Evolutionary conservation across 1,140 invertebrate species (phyloP).

Genomic region (Cardiocondyla obscurior): DNA sequence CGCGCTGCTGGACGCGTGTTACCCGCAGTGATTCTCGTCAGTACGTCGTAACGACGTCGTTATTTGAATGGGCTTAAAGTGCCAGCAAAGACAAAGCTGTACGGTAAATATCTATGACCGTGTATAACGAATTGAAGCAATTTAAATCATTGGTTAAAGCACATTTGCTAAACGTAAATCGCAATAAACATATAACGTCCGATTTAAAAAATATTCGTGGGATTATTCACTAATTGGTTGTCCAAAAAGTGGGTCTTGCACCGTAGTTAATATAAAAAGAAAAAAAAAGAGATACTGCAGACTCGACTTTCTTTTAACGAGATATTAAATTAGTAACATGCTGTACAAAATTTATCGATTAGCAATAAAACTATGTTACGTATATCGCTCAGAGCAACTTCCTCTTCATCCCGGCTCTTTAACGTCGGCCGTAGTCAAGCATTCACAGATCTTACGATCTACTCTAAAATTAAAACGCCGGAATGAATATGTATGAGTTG

Average conservation of each 20-base stretch:
- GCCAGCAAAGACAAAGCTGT: constrained; percentile 2
- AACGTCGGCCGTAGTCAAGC: constrained; percentile 17
- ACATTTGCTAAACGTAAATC: neutral
- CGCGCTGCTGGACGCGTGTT: constrained; percentile 45
- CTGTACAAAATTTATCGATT: neutral
- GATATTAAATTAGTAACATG: neutral
- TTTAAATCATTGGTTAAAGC: neutral
- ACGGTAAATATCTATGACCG: neutral
- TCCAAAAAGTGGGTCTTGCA: neutral
- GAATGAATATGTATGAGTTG: constrained; percentile 49
- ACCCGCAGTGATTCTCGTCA: constrained; percentile 54
- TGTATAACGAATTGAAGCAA: neutral
- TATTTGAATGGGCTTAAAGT: constrained; percentile 22
- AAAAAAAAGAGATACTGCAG: neutral
- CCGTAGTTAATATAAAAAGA: neutral
- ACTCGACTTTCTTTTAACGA: constrained; percentile 10
- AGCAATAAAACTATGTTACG: neutral
- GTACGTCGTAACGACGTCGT: constrained; percentile 26
- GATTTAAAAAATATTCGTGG: neutral
- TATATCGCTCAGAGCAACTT: neutral
- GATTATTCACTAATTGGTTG: neutral
- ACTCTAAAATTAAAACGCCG: constrained; percentile 42
- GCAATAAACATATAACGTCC: neutral
- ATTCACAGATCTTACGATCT: constrained; percentile 46
- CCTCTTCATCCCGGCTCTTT: constrained; percentile 17